Percentiles rank a stretch among this genome's conserved stretches.
Conservation (phyloP, 2,888 invertebrate genomes). For the Lampropteryx suffumata region DNA sequence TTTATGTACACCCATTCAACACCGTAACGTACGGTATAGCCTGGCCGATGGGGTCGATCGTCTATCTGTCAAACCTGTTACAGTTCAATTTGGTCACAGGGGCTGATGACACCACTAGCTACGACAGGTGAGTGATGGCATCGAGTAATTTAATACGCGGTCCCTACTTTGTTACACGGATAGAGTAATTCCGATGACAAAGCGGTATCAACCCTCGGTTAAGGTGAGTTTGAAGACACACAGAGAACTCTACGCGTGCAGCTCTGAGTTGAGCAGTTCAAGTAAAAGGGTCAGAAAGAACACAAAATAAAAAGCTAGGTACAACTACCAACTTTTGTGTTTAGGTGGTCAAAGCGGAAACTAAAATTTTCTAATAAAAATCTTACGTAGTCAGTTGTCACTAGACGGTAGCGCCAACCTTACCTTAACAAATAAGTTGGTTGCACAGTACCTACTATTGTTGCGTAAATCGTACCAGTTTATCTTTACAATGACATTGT, state of each 20-base stretch:
- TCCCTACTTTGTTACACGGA: conserved; percentile 53
- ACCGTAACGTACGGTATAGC: conserved; percentile 6
- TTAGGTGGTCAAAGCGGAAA: too few species aligned
- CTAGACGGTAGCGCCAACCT: too few species aligned
- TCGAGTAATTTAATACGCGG: conserved; percentile 52
- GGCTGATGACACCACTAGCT: conserved; percentile 41
- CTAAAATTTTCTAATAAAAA: too few species aligned
- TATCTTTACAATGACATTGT: too few species aligned
- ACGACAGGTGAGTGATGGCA: conserved; percentile 53
- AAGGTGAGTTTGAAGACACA: conserved; percentile 13
- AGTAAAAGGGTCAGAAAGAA: too few species aligned
- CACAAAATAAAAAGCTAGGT: too few species aligned
- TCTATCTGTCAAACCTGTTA: conserved; percentile 27
- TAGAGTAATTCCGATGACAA: conserved; percentile 61
- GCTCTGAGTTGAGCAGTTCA: too few species aligned
- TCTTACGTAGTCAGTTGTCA: too few species aligned
- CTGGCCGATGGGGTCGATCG: conserved; percentile 1
- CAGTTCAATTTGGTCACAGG: conserved; percentile 44
- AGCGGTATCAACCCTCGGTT: conserved; percentile 49
- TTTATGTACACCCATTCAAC: conserved; percentile 6
- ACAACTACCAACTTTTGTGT: too few species aligned
- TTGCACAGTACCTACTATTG: too few species aligned
- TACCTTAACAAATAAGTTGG: too few species aligned
- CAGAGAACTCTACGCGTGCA: not conserved
- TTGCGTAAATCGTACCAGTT: too few species aligned